Base-by-base conservation (phyloP, 1,140 invertebrate genomes). In the Lanistes nyassanus region DNA sequence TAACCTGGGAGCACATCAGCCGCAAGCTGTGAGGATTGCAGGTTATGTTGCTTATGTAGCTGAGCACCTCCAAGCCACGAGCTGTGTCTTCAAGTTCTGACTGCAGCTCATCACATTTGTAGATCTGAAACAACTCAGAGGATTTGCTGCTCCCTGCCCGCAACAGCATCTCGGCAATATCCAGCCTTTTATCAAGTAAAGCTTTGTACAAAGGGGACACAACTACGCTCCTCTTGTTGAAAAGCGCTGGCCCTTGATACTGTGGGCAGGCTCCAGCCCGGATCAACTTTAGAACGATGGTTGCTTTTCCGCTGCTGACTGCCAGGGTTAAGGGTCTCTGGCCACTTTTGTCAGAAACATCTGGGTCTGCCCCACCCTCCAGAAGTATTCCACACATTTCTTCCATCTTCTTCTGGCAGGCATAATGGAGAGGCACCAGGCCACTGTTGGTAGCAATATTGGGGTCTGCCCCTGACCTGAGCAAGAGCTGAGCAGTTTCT, bases 381-480 rank as follows among this genome's bases (percentile, higher is more conserved):
- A 72, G 37, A 16, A 72, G 36, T 34, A 62, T 34, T 56, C 39
- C 26, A 42, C 70, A 72, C 23, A 62, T 11, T 37, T 60, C 55
- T 26, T 72, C 70, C 21, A 60, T 42, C 34, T 72, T 72, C 55
- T 72, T 58, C 19, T 72, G 31, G 56, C 55, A 60, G 26, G 70
- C 70, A 37, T 60, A 26, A 23, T 72, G 70, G 13, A 79, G 36
- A 7, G 77, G 74, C 29, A 64, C 55, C 2, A 36, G 7, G 0
- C 74, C 70, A 34, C 73, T 76, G 16, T 68, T 55, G 47, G 65
- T 79, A 29, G 62, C 19, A 58, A 65, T 26, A 42, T 79, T 73
- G 42, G 69, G 67, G 39, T 74, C 58, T 42, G 74, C 68, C 19
- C 67, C 67, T 16, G 55, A 11, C 4, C 68, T 19, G 26, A 76